Percentiles rank a stretch among this genome's conserved stretches.
Evolutionary conservation across 2,888 invertebrate genomes (phyloP).

Genomic region (Campoletis raptor): DNA sequence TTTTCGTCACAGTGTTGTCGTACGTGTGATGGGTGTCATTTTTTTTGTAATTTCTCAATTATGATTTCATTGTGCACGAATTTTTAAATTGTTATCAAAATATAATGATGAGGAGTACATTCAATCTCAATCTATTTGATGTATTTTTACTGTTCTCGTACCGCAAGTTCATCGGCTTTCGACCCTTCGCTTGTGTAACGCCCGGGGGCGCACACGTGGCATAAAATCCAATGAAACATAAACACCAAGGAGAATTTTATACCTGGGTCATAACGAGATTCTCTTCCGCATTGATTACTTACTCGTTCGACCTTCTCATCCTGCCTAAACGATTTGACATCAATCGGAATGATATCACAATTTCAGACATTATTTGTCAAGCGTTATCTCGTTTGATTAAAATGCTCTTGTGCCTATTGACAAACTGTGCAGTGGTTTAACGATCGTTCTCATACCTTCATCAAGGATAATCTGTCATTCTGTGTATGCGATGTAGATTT

Average conservation of each 20-base stretch:
- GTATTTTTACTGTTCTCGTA: background rate
- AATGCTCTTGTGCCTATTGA: background rate
- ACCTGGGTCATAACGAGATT: background rate
- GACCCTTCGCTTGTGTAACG: slow-evolving; percentile 4
- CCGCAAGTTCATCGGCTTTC: background rate
- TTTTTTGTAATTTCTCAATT: background rate
- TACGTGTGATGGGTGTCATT: background rate
- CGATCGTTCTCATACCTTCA: background rate
- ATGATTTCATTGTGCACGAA: background rate
- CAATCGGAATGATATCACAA: slow-evolving; percentile 18
- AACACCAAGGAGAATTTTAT: background rate
- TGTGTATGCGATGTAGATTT: background rate
- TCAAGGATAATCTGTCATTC: background rate
- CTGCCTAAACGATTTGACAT: background rate
- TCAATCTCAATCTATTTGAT: background rate
- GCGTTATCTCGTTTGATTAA: slow-evolving; percentile 26
- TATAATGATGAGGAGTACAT: background rate
- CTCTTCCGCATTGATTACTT: slow-evolving; percentile 14
- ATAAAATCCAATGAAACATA: background rate
- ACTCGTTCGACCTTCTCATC: background rate
- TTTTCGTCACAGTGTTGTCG: no score
- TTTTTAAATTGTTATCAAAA: background rate
- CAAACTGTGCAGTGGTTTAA: slow-evolving; percentile 11
- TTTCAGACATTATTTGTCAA: background rate
- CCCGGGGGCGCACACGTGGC: no score